Evolutionary conservation across 2,797 vertebrate genomes (phyloP), one percentile per base, ranked within the genome.

Genomic region (Sciaenops ocellatus): DNA sequence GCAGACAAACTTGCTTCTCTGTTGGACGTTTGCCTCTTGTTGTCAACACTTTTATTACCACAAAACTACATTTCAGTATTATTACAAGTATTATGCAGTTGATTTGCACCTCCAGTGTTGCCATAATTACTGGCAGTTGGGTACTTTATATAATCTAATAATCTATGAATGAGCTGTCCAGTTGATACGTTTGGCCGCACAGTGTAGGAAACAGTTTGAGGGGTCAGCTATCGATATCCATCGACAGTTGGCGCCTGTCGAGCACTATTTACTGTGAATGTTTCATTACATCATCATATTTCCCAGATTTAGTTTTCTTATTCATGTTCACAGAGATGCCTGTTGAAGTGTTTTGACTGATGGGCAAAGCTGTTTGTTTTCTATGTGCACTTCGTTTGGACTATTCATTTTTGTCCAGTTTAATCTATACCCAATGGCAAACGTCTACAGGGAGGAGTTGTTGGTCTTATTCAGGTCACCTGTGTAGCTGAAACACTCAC

Each of bases 61-160:
- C 55, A 20, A 28, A 50, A 11, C 50, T 28, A 17, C n/a, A 28
- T 34, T 56, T 65, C 41, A 55, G 12, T 26, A 51, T 34, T 44
- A 3, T 30, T 6, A 5, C 2, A 46, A 52, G 11, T 18, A 10
- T 24, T 50, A 30, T n/a, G 12, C 44, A 65, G 13, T 8, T 55
- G 38, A 30, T 67, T 65, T 47, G 18, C 59, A 64, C 17, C 48
- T 42, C 60, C 17, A 38, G 0, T 59, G 44, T 48, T 41, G 42
- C 30, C n/a, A 26, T 59, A 73, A 61, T 56, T 34, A 47, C 10
- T 13, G 12, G 20, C 18, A 55, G 60, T 60, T 64, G 34, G 57
- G 6, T 26, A 59, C 51, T 55, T 20, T 5, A 30, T 67, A 60
- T 50, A 54, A 61, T n/a, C 41, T 44, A 15, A 24, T 44, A 11